Evolutionary conservation across 2,888 invertebrate species (phyloP), one percentile per base, ranked within the genome.

Genomic region (Drosophila niveifrons): DNA sequence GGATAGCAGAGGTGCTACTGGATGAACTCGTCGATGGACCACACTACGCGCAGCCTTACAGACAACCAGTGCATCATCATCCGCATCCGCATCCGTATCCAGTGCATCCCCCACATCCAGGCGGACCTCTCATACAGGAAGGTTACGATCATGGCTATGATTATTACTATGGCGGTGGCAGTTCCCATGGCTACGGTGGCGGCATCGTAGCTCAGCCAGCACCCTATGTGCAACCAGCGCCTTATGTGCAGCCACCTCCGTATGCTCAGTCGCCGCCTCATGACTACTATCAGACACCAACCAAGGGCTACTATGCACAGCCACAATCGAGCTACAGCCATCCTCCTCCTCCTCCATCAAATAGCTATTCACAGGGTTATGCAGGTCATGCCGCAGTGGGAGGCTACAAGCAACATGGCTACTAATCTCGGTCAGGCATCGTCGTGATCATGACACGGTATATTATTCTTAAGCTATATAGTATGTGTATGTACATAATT

Each of bases 91-190:
- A 23, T 23, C 6, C 36, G 11, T n/a, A 36, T 36, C 31, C 9
- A 31, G 11, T 11, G 11, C 50, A 53, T 28, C 69, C 64, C 2
- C 18, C 11, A 1, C 50, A 17, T 8, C 56, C 50, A 18, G 46
- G 61, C 1, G 75, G 80, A 6, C 83, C 83, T n/a, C 61, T 68
- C 0, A 82, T 84, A 18, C 72, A 82, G 43, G 86, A 88, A 56
- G 80, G 73, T 41, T 88, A 88, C 13, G 75, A 80, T 6, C 82
- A 81, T n/a, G 88, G 89, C 36, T 89, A 89, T 34, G 74, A 87
- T 13, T 89, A 89, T 15, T 72, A 80, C 23, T 87, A 89, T 23
- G 89, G 88, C 23, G 78, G 81, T 2, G 85, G 78, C 0, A 36
- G 65, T 23, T 44, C 47, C 3, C 64, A 74, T 34, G 68, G 41